Evolutionary conservation across 2,888 invertebrate genomes (phyloP).

Genomic region (Limnephilus lunatus): DNA sequence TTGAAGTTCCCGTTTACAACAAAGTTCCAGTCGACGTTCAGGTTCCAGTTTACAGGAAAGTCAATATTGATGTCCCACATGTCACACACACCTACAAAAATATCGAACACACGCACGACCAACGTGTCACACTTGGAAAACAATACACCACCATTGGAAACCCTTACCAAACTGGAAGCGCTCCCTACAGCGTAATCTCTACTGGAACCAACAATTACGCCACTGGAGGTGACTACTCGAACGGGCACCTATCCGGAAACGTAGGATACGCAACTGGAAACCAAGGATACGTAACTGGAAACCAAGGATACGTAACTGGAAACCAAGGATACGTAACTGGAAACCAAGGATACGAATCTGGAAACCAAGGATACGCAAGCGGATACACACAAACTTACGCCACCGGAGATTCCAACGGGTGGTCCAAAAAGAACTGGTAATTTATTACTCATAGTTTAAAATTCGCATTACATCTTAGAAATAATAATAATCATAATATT

Average conservation of each 20-base stretch:
- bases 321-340: not conserved
- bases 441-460: not conserved
- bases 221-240: not conserved
- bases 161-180: not conserved
- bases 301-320: not conserved
- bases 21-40: conserved; percentile 52
- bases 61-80: not conserved
- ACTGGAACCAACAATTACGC: not conserved
- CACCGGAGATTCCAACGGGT: not conserved
- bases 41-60: conserved; percentile 53
- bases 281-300: not conserved
- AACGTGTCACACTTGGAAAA: not conserved
- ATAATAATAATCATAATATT: no score
- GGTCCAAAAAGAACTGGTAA: not conserved
- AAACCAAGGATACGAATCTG: not conserved
- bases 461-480: no score
- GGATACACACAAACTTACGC: not conserved
- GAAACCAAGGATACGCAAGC: not conserved
- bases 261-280: not conserved
- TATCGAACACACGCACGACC: not conserved
- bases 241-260: not conserved
- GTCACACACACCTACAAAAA: not conserved
- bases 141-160: not conserved
- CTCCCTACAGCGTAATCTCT: not conserved
- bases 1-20: conserved; percentile 52